A percentile compares a stretch with the other conserved stretches of the same genome.
Conservation (phyloP, 2,888 invertebrate species). For the Horisme vitalbata region DNA sequence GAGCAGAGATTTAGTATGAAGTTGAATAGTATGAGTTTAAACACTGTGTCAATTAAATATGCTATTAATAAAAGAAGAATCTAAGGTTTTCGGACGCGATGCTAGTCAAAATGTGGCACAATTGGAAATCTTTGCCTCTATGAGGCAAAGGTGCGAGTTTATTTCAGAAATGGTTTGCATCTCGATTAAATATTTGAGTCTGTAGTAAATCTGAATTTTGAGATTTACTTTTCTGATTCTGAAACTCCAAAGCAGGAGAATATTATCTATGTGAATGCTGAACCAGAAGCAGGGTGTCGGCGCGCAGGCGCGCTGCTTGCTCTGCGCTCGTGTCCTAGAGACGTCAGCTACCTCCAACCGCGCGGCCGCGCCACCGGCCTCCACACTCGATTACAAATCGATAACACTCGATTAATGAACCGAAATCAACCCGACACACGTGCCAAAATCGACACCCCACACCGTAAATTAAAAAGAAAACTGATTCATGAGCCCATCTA, state of each 20-base stretch:
- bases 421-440: conserved; percentile 43
- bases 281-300: conserved; percentile 49
- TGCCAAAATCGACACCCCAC: conserved; percentile 40
- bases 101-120: too few relatives aligned
- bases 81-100: too few relatives aligned
- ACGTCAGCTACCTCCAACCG: conserved; percentile 59
- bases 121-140: too few relatives aligned
- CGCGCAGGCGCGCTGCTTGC: conserved; percentile 67
- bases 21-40: too few relatives aligned
- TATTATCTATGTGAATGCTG: conserved; percentile 48
- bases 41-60: too few relatives aligned
- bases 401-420: conserved; percentile 60
- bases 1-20: too few relatives aligned
- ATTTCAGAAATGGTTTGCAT: too few relatives aligned
- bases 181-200: too few relatives aligned
- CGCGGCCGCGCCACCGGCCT: conserved; percentile 50
- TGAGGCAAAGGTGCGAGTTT: too few relatives aligned
- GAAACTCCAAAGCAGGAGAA: conserved; percentile 4
- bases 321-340: conserved; percentile 58
- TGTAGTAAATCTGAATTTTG: too few relatives aligned
- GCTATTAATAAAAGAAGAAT: too few relatives aligned
- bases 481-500: conserved; percentile 26
- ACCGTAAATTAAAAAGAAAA: conserved; percentile 30
- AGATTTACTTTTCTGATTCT: not conserved
- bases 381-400: conserved; percentile 59